Percentiles rank a stretch among this genome's conserved stretches.
Conservation (phyloP, 2,888 invertebrate genomes). For the Ichneumon xanthorius region DNA sequence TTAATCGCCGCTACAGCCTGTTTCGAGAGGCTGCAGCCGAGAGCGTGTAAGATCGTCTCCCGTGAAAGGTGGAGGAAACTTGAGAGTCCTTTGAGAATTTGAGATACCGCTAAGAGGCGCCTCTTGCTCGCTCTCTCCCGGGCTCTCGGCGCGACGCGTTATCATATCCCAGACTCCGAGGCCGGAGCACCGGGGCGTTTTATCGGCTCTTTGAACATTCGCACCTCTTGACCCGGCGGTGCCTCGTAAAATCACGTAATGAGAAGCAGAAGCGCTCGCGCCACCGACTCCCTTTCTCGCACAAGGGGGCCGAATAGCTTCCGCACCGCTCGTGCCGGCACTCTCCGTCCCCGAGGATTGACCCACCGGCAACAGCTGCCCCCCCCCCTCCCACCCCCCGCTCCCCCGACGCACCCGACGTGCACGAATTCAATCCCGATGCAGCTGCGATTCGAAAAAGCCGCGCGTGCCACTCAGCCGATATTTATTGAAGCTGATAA, state of each 20-base stretch:
- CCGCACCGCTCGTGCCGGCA: slow-evolving; percentile 27
- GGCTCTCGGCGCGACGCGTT: neutral
- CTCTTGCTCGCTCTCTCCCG: slow-evolving; percentile 43
- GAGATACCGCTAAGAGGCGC: slow-evolving; percentile 81
- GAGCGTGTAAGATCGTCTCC: neutral
- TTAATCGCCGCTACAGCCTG: slow-evolving; percentile 36
- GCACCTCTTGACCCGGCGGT: slow-evolving; percentile 79
- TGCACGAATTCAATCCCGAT: neutral
- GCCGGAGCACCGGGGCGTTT: slow-evolving; percentile 62
- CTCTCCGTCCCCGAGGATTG: slow-evolving; percentile 38
- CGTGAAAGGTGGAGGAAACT: slow-evolving; percentile 4
- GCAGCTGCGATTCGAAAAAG: slow-evolving; percentile 6
- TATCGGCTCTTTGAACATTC: slow-evolving; percentile 80
- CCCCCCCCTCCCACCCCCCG: neutral
- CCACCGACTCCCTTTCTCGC: slow-evolving; percentile 1
- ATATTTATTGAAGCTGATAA: neutral
- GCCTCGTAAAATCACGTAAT: slow-evolving; percentile 77
- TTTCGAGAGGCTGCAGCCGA: slow-evolving; percentile 15
- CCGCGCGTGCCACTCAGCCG: neutral
- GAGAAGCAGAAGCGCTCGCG: slow-evolving; percentile 77
- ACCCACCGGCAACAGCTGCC: slow-evolving; percentile 24
- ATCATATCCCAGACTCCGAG: slow-evolving; percentile 21
- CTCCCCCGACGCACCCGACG: neutral
- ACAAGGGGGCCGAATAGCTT: slow-evolving; percentile 19
- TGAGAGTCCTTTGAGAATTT: slow-evolving; percentile 64